These are phyloP conservation scores for Stomatorhinus ivindoensis DNA, from an alignment of 2,113 vertebrate genomes.

Conservation along the genomic window DNA sequence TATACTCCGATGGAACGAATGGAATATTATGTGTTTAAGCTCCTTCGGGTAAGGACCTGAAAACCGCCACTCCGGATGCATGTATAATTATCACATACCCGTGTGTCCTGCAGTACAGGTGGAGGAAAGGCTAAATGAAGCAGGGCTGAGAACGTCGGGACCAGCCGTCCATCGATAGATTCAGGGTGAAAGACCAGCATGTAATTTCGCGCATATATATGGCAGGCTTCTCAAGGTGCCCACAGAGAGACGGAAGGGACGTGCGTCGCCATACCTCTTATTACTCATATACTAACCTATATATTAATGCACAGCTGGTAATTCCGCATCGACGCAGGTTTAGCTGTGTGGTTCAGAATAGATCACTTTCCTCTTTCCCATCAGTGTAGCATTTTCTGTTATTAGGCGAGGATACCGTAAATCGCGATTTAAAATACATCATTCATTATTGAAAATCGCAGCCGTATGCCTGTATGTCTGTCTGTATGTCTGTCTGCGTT, in stretches of 20 bases:
- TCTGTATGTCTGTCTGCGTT: constrained; percentile 2
- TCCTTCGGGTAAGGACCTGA: constrained; percentile 57
- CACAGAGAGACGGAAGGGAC: neutral
- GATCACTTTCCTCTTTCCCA: neutral
- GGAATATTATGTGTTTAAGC: constrained; percentile 37
- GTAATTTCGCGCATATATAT: neutral
- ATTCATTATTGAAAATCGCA: neutral
- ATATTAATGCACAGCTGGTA: neutral
- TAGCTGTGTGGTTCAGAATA: neutral
- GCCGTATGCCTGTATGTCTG: neutral
- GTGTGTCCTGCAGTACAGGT: neutral
- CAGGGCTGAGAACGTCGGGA: neutral
- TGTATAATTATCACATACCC: constrained; percentile 16
- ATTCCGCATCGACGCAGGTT: neutral
- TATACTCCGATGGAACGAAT: constrained; percentile 46
- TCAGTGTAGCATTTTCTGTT: neutral
- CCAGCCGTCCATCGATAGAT: neutral
- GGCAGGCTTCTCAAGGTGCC: neutral
- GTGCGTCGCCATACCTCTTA: neutral
- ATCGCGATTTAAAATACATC: neutral
- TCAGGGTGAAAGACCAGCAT: neutral
- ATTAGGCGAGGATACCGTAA: neutral
- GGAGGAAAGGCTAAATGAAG: neutral
- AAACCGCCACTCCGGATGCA: constrained; percentile 41
- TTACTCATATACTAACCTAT: neutral